Percentiles rank a stretch among this genome's conserved stretches.
Evolutionary conservation across 2,113 vertebrate genomes (phyloP).

Genomic region (Recurvirostra avosetta): DNA sequence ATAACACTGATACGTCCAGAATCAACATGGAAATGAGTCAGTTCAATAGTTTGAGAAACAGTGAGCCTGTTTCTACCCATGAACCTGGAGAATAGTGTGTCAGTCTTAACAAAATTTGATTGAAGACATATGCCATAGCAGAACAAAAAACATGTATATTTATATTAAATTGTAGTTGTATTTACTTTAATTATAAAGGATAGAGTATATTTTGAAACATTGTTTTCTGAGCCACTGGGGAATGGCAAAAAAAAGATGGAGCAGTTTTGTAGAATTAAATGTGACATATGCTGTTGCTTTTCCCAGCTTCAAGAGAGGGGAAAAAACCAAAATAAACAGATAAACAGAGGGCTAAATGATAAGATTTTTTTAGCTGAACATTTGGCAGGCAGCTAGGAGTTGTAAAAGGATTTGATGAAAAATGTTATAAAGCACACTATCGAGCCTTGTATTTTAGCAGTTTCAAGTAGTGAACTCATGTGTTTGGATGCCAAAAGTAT

Average conservation of each 20-base stretch:
- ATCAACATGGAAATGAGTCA: conserved; percentile 21
- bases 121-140: background rate
- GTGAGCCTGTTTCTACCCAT: background rate
- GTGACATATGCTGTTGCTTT: background rate
- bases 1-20: conserved; percentile 11
- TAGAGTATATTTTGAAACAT: background rate
- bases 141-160: background rate
- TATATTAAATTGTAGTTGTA: background rate
- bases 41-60: conserved; percentile 28
- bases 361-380: background rate
- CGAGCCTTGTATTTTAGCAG: background rate
- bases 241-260: background rate
- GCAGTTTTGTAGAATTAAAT: background rate
- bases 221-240: background rate
- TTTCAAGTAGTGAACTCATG: background rate
- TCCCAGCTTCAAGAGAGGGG: background rate
- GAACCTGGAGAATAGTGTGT: background rate
- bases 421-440: background rate
- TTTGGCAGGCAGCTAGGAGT: background rate
- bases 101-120: background rate
- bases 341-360: background rate
- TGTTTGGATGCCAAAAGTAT: background rate
- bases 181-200: background rate
- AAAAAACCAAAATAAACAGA: background rate
- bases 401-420: background rate